Evolutionary conservation across 2,797 vertebrate species (phyloP).

Genomic region (Cheirogaleus major): DNA sequence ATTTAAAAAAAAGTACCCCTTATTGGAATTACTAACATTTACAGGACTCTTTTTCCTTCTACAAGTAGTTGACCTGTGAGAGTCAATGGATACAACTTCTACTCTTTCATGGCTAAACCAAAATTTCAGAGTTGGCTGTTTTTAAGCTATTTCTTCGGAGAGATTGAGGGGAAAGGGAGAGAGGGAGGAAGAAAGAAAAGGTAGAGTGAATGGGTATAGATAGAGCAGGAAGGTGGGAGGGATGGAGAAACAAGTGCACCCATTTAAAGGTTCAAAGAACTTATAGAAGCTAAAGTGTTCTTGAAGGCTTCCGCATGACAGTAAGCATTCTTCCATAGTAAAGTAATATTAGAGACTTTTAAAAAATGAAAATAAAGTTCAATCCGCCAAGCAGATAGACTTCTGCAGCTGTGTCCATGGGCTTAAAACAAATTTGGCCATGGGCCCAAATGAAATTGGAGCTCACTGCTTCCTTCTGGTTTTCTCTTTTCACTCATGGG

Average conservation of each 20-base stretch:
- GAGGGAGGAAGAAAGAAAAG: too few species aligned
- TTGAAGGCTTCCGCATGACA: not conserved
- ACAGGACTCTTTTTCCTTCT: not conserved
- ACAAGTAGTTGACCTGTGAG: not conserved
- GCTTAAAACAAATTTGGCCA: not conserved
- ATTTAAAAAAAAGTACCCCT: not conserved
- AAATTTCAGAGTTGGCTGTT: not conserved
- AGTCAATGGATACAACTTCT: not conserved
- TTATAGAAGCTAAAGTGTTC: not conserved
- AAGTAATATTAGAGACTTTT: not conserved
- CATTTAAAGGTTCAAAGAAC: not conserved
- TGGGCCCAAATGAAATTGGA: not conserved
- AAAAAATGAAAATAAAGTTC: conserved; percentile 46
- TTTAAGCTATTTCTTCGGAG: not conserved
- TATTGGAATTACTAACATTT: not conserved
- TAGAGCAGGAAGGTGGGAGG: not conserved
- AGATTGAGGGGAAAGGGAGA: not conserved
- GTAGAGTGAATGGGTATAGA: not conserved
- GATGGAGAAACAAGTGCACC: not conserved
- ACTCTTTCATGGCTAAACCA: not conserved
- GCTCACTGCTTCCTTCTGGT: not conserved
- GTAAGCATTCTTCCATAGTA: not conserved
- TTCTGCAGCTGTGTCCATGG: not conserved
- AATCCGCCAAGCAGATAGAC: not conserved
- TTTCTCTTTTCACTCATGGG: not conserved